phyloP scores from a whole-genome alignment of 2,113 vertebrate species.

The Pedionomus torquatus region DNA sequence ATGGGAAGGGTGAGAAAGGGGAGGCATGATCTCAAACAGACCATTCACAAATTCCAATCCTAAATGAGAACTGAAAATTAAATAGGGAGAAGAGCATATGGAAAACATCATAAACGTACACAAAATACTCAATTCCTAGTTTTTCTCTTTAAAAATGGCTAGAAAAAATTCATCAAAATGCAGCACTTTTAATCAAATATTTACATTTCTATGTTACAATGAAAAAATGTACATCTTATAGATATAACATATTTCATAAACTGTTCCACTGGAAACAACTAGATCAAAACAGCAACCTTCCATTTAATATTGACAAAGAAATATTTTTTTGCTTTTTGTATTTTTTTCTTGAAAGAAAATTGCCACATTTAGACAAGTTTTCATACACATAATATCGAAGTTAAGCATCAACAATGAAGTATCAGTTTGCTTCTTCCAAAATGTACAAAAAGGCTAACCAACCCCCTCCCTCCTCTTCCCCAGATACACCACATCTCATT shows the following conservation, averaged over 20 bases:
- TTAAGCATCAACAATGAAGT: slow-evolving; percentile 78
- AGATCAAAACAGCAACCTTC: slow-evolving; percentile 80
- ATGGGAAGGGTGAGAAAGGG: background rate
- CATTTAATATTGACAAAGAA: slow-evolving; percentile 72
- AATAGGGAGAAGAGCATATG: slow-evolving; percentile 74
- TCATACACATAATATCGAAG: slow-evolving; percentile 77
- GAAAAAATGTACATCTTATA: slow-evolving; percentile 91
- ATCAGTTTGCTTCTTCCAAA: slow-evolving; percentile 66
- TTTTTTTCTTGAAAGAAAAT: slow-evolving; percentile 71
- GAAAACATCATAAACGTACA: slow-evolving; percentile 87
- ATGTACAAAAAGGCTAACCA: slow-evolving; percentile 69
- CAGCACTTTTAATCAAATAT: slow-evolving; percentile 91
- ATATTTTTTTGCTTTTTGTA: slow-evolving; percentile 53
- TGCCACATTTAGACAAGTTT: slow-evolving; percentile 67
- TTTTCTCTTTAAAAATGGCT: slow-evolving; percentile 93
- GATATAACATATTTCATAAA: slow-evolving; percentile 86
- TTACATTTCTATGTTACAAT: slow-evolving; percentile 95
- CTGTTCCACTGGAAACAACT: slow-evolving; percentile 78
- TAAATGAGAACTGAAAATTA: slow-evolving; percentile 85
- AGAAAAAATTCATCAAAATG: slow-evolving; percentile 95
- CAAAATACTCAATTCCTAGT: slow-evolving; percentile 95
- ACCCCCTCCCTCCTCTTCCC: slow-evolving; percentile 48
- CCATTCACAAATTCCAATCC: slow-evolving; percentile 82
- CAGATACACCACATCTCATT: slow-evolving; percentile 73
- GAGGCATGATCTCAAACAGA: slow-evolving; percentile 77